Conservation (phyloP, 2,888 invertebrate species). For the Synanthedon andrenaeformis region DNA sequence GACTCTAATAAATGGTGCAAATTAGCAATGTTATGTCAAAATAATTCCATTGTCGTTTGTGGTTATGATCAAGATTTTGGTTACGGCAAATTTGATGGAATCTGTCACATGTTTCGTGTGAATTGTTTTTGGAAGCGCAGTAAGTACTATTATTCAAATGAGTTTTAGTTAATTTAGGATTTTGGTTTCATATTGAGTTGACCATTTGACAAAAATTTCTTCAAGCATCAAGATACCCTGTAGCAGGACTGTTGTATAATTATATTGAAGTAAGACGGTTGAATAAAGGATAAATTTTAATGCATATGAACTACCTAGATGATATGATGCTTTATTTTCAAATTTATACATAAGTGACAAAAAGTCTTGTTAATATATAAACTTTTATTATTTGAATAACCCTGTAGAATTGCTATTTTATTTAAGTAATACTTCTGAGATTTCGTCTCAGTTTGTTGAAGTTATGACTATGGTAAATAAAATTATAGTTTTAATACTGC, state of each 20-base stretch:
- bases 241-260: too few species aligned
- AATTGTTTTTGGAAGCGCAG: conserved; percentile 51
- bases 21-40: conserved; percentile 29
- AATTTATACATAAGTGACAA: too few species aligned
- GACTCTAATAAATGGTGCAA: conserved; percentile 30
- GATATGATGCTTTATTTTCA: too few species aligned
- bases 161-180: too few species aligned
- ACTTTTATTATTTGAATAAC: background rate
- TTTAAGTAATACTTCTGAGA: background rate
- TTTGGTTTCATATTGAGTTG: too few species aligned
- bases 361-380: background rate
- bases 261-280: too few species aligned
- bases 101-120: conserved; percentile 46
- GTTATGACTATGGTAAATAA: too few species aligned
- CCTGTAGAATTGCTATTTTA: conserved; percentile 1
- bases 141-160: conserved; percentile 19
- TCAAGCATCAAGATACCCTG: too few species aligned
- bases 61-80: conserved; percentile 45
- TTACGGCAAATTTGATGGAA: conserved; percentile 38
- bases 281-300: too few species aligned
- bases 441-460: conserved; percentile 1
- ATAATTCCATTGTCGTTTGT: conserved; percentile 17
- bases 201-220: too few species aligned
- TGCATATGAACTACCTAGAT: too few species aligned
- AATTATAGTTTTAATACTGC: too few species aligned